Percentiles rank a stretch among this genome's conserved stretches.
phyloP scores from a whole-genome alignment of 2,113 vertebrate genomes.

The Bostrychus sinensis region DNA sequence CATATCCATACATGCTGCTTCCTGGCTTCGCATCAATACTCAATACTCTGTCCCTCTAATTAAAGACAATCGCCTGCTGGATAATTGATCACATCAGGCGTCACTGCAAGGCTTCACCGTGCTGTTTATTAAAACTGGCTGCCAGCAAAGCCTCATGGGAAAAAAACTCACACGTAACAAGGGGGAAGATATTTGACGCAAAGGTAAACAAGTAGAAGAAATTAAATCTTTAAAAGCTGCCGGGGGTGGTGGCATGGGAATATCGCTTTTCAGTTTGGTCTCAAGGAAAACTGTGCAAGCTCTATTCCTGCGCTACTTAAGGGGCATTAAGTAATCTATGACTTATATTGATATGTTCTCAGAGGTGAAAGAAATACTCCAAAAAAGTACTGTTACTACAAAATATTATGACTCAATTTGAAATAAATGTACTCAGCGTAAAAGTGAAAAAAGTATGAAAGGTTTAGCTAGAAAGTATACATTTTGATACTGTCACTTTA shows the following conservation, averaged over 20 bases:
- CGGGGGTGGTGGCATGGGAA: conserved; percentile 15
- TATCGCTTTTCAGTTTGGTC: conserved; percentile 38
- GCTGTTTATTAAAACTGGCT: conserved; percentile 71
- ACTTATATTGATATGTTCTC: too few relatives aligned
- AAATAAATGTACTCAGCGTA: too few relatives aligned
- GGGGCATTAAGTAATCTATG: conserved; percentile 24
- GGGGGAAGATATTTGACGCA: conserved; percentile 35
- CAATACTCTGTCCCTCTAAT: conserved; percentile 77
- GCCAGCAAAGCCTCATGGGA: conserved; percentile 65
- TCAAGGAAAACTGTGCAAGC: conserved; percentile 27
- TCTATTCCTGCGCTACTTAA: conserved; percentile 22
- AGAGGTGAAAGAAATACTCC: too few relatives aligned
- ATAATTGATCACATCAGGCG: conserved; percentile 76
- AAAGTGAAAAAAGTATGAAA: too few relatives aligned
- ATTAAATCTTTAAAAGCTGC: conserved; percentile 58
- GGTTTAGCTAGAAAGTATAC: too few relatives aligned
- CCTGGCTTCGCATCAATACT: conserved; percentile 67
- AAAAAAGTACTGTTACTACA: too few relatives aligned
- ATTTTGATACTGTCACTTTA: too few relatives aligned
- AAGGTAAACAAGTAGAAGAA: conserved; percentile 62
- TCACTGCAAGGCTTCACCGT: conserved; percentile 58
- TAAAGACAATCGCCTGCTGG: conserved; percentile 74
- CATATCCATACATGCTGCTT: conserved; percentile 73
- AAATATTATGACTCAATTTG: too few relatives aligned
- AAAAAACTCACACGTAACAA: conserved; percentile 32